A percentile compares a stretch with the other conserved stretches of the same genome.
Evolutionary conservation across 1,140 invertebrate genomes (phyloP).

Genomic region (Eufriesea mexicana): DNA sequence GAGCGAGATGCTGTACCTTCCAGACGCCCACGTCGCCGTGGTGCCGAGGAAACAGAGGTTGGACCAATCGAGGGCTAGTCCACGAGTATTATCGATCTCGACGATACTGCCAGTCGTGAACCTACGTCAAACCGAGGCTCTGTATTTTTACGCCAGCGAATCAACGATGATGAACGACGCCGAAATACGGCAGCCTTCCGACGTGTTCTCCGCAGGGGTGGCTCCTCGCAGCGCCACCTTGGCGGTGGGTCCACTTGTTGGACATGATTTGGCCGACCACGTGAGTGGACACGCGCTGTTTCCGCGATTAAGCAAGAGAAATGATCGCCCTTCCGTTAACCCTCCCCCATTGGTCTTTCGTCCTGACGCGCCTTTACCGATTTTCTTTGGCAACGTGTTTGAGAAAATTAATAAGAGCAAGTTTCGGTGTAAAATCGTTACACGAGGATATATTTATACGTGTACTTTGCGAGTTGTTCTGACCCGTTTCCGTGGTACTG

Average conservation of each 20-base stretch:
- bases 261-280: neutral
- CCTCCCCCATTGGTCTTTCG: no score
- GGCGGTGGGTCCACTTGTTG: neutral
- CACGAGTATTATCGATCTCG: slow-evolving; percentile 59
- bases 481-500: no score
- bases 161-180: no score
- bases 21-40: slow-evolving; percentile 40
- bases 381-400: no score
- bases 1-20: slow-evolving; percentile 18
- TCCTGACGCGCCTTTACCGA: no score
- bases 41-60: slow-evolving; percentile 8
- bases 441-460: no score
- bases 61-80: slow-evolving; percentile 44
- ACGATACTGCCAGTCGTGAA: slow-evolving; percentile 34
- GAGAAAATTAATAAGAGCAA: no score
- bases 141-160: slow-evolving; percentile 35
- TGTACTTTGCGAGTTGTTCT: no score
- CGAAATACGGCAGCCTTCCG: neutral
- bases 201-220: neutral
- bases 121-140: slow-evolving; percentile 45
- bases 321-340: no score
- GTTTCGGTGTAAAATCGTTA: no score
- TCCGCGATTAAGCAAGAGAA: neutral
- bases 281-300: neutral
- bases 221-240: neutral